Percentiles rank a stretch among this genome's conserved stretches.
Conservation (phyloP, 2,888 invertebrate genomes). For the Phrixothrix hirtus region DNA sequence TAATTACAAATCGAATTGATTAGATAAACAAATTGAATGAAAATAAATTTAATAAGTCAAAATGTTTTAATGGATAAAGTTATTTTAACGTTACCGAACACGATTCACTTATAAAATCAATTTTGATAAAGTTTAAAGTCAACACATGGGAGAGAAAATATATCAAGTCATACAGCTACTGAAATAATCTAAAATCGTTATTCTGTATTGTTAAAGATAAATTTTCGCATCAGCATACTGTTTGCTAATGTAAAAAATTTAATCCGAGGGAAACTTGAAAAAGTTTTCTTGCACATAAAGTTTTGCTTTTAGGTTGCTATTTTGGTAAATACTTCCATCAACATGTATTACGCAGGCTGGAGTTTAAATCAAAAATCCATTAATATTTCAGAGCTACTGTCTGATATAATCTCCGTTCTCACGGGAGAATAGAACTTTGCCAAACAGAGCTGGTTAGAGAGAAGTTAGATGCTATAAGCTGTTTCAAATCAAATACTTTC, state of each 20-base stretch:
- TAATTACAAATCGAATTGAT: too few relatives aligned
- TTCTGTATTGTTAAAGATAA: background rate
- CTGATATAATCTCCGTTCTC: constrained; percentile 33
- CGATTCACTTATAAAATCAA: background rate
- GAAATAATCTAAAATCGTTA: constrained; percentile 1
- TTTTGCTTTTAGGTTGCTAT: constrained; percentile 22
- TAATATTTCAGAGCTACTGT: constrained; percentile 33
- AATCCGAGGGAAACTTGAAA: constrained; percentile 14
- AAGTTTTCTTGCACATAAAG: constrained; percentile 15
- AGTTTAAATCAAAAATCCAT: constrained; percentile 34
- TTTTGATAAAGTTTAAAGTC: background rate
- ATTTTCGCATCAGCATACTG: constrained; percentile 4
- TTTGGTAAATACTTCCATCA: constrained; percentile 31
- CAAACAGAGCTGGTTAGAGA: constrained; percentile 25
- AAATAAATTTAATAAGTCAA: too few relatives aligned
- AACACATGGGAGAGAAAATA: background rate
- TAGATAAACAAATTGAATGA: too few relatives aligned
- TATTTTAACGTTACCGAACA: too few relatives aligned
- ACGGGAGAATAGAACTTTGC: constrained; percentile 30
- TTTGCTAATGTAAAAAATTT: constrained; percentile 23
- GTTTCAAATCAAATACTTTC: constrained; percentile 30
- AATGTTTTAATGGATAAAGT: too few relatives aligned
- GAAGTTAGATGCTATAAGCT: constrained; percentile 28
- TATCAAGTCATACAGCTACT: background rate
- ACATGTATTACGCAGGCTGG: constrained; percentile 30